Base-by-base conservation (phyloP, 1,140 invertebrate species). In the Dinoponera quadriceps region DNA sequence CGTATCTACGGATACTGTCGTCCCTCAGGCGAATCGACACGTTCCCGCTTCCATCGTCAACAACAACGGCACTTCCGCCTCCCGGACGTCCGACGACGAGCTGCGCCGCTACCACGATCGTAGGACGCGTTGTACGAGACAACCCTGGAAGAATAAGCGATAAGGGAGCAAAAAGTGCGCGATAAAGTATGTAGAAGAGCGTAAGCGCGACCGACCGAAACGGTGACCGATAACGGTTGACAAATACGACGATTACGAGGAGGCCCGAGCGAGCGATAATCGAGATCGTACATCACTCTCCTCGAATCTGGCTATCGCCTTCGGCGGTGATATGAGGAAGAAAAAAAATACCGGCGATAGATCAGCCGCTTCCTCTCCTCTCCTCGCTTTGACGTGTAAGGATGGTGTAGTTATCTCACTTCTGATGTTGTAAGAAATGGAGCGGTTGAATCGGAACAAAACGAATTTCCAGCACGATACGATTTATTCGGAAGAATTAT, bases 21-120 rank as follows among this genome's bases (percentile, higher is more conserved):
- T n/a, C 22, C 72, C 80, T 92, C 84, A 91, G 85, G 60, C 55
- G 25, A 81, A 90, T 80, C 84, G 90, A 89, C 91, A 90, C 85
- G 91, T 91, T 84, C 88, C 91, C 44, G 87, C 90, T 82, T 91
- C 91, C 92, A 93, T 93, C 72, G 73, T 91, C 22, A 54, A 69
- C 38, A 11, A n/a, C n/a, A n/a, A n/a, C n/a, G 49, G 16, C 27
- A 84, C 85, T 88, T 84, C 78, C 83, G 69, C 84, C 80, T 51
- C 66, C 57, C 55, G 66, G 65, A 44, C 27, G 16, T 65, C 20
- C 18, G n/a, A n/a, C 13, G 18, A 25, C 14, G 29, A 2, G 29
- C 29, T 33, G 29, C 11, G 74, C 74, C 22, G 16, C n/a, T 59
- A 49, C 44, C 49, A 55, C 51, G n/a, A n/a, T n/a, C n/a, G 63